Evolutionary conservation across 2,113 vertebrate species (phyloP).

Genomic region (Cromileptes altivelis): DNA sequence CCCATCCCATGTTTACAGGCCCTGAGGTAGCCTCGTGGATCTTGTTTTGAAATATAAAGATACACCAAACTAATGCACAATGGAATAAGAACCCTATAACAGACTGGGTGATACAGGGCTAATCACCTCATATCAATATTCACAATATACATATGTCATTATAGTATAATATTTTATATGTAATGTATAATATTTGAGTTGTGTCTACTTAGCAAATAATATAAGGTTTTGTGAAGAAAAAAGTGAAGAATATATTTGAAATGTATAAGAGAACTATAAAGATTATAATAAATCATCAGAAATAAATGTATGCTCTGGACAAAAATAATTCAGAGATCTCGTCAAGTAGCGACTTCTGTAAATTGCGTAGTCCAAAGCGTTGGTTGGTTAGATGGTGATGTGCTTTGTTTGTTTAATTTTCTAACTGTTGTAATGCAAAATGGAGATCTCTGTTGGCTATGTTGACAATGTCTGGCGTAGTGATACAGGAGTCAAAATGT

Average conservation of each 20-base stretch:
- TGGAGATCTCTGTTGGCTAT: conserved; percentile 73
- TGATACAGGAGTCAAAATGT: conserved; percentile 61
- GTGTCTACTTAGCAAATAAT: conserved; percentile 82
- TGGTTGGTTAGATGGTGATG: conserved; percentile 81
- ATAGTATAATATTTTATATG: conserved; percentile 80
- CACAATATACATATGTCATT: conserved; percentile 66
- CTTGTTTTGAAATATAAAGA: conserved; percentile 74
- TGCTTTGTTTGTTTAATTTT: conserved; percentile 80
- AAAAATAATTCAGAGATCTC: conserved; percentile 75
- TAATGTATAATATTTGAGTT: conserved; percentile 81
- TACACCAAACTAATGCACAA: conserved; percentile 80
- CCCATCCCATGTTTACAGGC: conserved; percentile 84
- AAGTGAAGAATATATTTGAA: conserved; percentile 78
- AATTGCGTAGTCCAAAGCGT: conserved; percentile 79
- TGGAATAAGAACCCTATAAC: conserved; percentile 72
- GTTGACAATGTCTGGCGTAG: conserved; percentile 59
- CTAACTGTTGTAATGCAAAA: conserved; percentile 81
- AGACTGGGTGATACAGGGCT: conserved; percentile 84
- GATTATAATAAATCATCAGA: conserved; percentile 70
- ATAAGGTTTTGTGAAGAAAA: conserved; percentile 80
- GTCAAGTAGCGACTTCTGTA: conserved; percentile 84
- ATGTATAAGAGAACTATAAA: conserved; percentile 76
- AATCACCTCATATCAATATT: conserved; percentile 76
- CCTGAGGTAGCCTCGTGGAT: conserved; percentile 79
- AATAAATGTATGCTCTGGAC: conserved; percentile 79